phyloP scores from a whole-genome alignment of 2,797 vertebrate species.

The Rousettus madagascariensis region DNA sequence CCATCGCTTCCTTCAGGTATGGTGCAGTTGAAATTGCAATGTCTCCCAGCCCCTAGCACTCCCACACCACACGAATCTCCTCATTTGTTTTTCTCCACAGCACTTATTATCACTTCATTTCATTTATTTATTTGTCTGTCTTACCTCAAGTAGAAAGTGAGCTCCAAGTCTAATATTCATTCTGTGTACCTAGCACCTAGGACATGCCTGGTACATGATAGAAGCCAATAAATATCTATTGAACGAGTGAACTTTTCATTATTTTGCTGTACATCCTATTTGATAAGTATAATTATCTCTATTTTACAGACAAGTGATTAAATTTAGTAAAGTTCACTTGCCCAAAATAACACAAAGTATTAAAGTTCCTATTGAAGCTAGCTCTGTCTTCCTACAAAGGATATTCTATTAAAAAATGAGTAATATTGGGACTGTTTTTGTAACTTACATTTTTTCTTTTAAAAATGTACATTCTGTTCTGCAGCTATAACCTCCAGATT shows the following conservation, averaged over 20 bases:
- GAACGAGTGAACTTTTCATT: not conserved
- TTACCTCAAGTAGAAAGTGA: not conserved
- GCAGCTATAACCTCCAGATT: not conserved
- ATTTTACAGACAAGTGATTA: not conserved
- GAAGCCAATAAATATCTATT: not conserved
- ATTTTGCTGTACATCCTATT: not conserved
- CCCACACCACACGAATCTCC: not conserved
- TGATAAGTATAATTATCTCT: not conserved
- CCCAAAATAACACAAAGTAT: conserved; percentile 8
- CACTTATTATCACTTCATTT: conserved; percentile 17
- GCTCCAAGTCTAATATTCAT: not conserved
- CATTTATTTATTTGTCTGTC: not conserved
- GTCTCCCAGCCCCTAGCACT: not conserved
- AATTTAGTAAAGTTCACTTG: not conserved
- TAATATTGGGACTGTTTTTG: not conserved
- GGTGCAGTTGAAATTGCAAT: not conserved
- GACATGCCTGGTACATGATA: not conserved
- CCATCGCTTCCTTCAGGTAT: not conserved
- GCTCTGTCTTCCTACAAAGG: not conserved
- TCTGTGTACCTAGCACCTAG: not conserved
- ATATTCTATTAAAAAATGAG: conserved; percentile 2
- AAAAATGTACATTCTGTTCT: not conserved
- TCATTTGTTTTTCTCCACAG: not conserved
- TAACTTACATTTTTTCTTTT: conserved; percentile 2
- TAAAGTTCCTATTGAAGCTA: conserved; percentile 26